Evolutionary conservation across 2,113 vertebrate species (phyloP).

Genomic region (Oenanthe melanoleuca): DNA sequence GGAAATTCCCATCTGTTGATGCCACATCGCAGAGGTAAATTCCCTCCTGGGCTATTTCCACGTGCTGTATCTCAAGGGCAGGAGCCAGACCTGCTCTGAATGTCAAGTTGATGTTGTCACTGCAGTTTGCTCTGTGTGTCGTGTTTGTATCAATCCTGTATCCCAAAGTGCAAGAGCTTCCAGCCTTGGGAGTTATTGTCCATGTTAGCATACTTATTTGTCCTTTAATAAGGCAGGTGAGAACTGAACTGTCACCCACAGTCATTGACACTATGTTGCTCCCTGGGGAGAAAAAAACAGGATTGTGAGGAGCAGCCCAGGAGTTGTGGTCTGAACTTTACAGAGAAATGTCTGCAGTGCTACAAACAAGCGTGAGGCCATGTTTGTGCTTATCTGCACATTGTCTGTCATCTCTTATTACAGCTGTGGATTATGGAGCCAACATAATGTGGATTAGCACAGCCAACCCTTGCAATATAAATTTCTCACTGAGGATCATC

Average conservation of each 20-base stretch:
- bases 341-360: background rate
- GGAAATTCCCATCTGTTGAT: background rate
- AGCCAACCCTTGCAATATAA: background rate
- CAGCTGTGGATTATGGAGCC: background rate
- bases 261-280: background rate
- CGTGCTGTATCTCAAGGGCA: constrained; percentile 32
- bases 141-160: background rate
- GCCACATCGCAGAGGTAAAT: background rate
- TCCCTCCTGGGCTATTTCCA: constrained; percentile 48
- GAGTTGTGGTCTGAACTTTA: background rate
- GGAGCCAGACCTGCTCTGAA: background rate
- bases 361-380: rapidly evolving
- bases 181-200: background rate
- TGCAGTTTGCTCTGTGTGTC: background rate
- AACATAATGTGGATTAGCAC: too few relatives aligned
- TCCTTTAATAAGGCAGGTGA: background rate
- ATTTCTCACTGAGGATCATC: background rate
- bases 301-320: background rate
- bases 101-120: constrained; percentile 26
- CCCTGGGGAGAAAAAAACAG: background rate
- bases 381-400: background rate
- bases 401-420: background rate
- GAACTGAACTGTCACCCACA: background rate
- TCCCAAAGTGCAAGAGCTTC: background rate
- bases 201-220: background rate